Base-by-base conservation (phyloP, 2,113 vertebrate species). In the Pitta sordida region DNA sequence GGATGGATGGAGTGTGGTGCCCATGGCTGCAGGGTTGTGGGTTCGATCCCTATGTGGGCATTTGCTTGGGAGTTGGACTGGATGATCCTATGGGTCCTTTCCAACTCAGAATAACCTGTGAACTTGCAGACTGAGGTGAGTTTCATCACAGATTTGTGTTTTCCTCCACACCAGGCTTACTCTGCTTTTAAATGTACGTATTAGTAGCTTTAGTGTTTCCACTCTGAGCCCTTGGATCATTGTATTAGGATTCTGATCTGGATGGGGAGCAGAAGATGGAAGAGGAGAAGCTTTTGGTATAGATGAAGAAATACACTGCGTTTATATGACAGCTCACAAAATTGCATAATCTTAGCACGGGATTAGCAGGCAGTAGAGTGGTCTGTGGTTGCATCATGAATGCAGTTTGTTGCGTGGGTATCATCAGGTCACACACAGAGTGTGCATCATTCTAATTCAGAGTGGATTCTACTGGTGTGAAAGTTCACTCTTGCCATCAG, bases 341-440 rank as follows among this genome's bases (percentile, higher is more conserved):
- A 15, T 83, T 88, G 30, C 0, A 3, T 71, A 51, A 71, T 60
- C 79, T 63, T 87, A 89, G 60, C n/a, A 17, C 6, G n/a, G 39
- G 10, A 4, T 81, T 34, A 77, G 19, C 41, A 86, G 68, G 76
- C 44, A 79, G 46, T 7, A 46, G 48, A 59, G 30, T 29, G 11
- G 11, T 74, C 60, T 79, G 20, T 63, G 30, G 46, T 73, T 69
- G n/a, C 14, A 6, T 19, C 55, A 36, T 36, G 58, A 39, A 15
- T 27, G 53, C 34, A 48, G 34, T 65, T 90, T 58, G 32, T 69
- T 49, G 23, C 0, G 0, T 82, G 53, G 34, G 69, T 85, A 29
- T 55, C 23, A 46, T 67, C 49, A 49, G 0, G 0, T 67, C 2
- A 2, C 0, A 0, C 17, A 2, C 36, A 12, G n/a, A 10, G 29